Percentiles rank a stretch among this genome's conserved stretches.
These are phyloP conservation scores for Parasteatoda lunata DNA, from an alignment of 2,888 invertebrate species.

Conservation along the genomic window DNA sequence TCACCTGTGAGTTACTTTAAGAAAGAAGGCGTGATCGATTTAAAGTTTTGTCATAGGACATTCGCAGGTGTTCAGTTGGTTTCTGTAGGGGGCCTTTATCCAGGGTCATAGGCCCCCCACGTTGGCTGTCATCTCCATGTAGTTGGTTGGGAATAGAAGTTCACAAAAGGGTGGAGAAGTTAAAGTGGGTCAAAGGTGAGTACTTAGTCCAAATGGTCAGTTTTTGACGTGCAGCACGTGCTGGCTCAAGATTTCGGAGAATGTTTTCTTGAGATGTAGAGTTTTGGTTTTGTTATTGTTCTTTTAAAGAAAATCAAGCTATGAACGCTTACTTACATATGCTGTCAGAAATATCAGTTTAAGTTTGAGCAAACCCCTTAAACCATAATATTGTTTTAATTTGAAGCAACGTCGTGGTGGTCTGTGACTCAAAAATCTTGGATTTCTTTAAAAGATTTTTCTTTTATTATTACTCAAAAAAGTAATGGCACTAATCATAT, in stretches of 20 bases:
- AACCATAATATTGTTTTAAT: too few relatives aligned
- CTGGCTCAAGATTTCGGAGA: constrained; percentile 1
- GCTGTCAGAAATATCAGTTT: too few relatives aligned
- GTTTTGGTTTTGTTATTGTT: not conserved
- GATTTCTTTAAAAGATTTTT: too few relatives aligned
- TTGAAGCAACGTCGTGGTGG: too few relatives aligned
- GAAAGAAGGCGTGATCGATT: constrained; percentile 45
- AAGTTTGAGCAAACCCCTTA: too few relatives aligned
- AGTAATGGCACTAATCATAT: too few relatives aligned
- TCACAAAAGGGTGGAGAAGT: constrained; percentile 33
- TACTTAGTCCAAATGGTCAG: constrained; percentile 45
- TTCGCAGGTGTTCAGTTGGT: constrained; percentile 56
- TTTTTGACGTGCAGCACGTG: constrained; percentile 52
- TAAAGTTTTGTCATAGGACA: constrained; percentile 36
- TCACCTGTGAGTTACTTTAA: constrained; percentile 56
- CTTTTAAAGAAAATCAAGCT: too few relatives aligned
- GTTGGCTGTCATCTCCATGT: constrained; percentile 44
- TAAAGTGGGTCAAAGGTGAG: constrained; percentile 46
- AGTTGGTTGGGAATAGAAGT: constrained; percentile 19
- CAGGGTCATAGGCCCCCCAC: constrained; percentile 41
- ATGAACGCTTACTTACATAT: too few relatives aligned
- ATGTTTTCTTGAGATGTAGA: not conserved
- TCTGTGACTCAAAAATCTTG: too few relatives aligned
- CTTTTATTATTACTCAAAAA: too few relatives aligned
- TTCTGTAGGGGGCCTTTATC: constrained; percentile 28